Conservation (phyloP, 2,888 invertebrate genomes). For the Brachyptera risi region DNA sequence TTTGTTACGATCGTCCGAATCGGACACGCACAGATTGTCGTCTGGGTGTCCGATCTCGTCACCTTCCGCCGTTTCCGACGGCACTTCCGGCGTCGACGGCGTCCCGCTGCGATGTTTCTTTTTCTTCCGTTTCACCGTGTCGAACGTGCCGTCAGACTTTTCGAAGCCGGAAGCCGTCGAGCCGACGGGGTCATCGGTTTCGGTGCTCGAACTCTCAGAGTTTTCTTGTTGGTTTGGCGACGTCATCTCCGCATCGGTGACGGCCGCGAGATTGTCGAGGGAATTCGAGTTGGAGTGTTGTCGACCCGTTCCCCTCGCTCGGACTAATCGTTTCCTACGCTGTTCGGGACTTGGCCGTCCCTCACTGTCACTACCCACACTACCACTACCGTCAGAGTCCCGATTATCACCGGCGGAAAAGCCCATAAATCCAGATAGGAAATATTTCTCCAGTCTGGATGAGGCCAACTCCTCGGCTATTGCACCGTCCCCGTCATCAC, state of each 20-base stretch:
- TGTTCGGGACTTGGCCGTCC: slow-evolving; percentile 85
- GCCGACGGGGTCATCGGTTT: slow-evolving; percentile 58
- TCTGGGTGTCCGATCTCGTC: slow-evolving; percentile 42
- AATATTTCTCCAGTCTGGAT: slow-evolving; percentile 84
- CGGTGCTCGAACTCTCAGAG: slow-evolving; percentile 63
- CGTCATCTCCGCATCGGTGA: slow-evolving; percentile 10
- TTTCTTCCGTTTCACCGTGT: slow-evolving; percentile 80
- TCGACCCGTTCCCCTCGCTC: slow-evolving; percentile 76
- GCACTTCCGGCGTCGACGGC: slow-evolving; percentile 57
- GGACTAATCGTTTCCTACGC: slow-evolving; percentile 71
- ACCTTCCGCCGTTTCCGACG: slow-evolving; percentile 49
- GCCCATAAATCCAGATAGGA: slow-evolving; percentile 79
- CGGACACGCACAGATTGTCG: background rate
- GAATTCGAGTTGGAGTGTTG: slow-evolving; percentile 70
- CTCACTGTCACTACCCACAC: slow-evolving; percentile 88
- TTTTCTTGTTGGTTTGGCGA: slow-evolving; percentile 39
- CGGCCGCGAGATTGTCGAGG: slow-evolving; percentile 64
- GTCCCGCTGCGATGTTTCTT: slow-evolving; percentile 62
- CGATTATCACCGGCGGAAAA: slow-evolving; percentile 60
- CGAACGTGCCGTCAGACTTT: slow-evolving; percentile 66
- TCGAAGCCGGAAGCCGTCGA: slow-evolving; percentile 40
- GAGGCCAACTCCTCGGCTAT: slow-evolving; percentile 76
- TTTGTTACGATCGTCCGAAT: slow-evolving; percentile 54
- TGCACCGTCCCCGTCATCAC: slow-evolving; percentile 44
- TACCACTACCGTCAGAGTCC: slow-evolving; percentile 67